These are phyloP conservation scores for Drosophila pullipes DNA, from an alignment of 2,888 invertebrate species.

Conservation along the genomic window DNA sequence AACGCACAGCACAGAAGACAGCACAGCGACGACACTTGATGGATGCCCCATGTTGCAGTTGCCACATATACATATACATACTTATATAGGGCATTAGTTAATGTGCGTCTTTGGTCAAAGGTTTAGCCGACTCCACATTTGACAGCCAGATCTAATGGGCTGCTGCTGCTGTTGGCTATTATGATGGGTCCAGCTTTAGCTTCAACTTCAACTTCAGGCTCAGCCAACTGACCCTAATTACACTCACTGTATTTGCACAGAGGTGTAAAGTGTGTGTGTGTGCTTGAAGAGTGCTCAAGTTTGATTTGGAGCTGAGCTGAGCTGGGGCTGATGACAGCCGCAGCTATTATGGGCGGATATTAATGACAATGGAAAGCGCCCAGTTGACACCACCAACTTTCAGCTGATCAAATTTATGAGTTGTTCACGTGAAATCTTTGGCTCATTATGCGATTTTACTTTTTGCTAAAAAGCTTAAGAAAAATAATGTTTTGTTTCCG, in stretches of 20 bases:
- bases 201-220: slow-evolving; percentile 30
- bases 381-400: slow-evolving; percentile 66
- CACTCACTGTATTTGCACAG: slow-evolving; percentile 34
- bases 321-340: slow-evolving; percentile 46
- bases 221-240: slow-evolving; percentile 69
- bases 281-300: slow-evolving; percentile 8
- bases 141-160: slow-evolving; percentile 42
- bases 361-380: slow-evolving; percentile 61
- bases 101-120: slow-evolving; percentile 17
- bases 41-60: slow-evolving; percentile 17
- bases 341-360: slow-evolving; percentile 57
- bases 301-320: slow-evolving; percentile 3
- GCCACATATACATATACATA: background rate
- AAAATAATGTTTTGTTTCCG: slow-evolving; percentile 17
- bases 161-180: slow-evolving; percentile 1
- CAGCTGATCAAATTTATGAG: slow-evolving; percentile 42
- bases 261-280: slow-evolving; percentile 4
- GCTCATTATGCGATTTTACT: slow-evolving; percentile 13
- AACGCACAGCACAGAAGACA: slow-evolving; percentile 15
- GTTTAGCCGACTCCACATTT: slow-evolving; percentile 30
- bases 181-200: slow-evolving; percentile 19
- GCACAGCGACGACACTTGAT: slow-evolving; percentile 40
- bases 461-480: slow-evolving; percentile 5
- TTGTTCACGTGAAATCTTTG: slow-evolving; percentile 5
- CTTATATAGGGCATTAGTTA: slow-evolving; percentile 8